Conservation (phyloP, 2,888 invertebrate species). For the Buathra laborator region DNA sequence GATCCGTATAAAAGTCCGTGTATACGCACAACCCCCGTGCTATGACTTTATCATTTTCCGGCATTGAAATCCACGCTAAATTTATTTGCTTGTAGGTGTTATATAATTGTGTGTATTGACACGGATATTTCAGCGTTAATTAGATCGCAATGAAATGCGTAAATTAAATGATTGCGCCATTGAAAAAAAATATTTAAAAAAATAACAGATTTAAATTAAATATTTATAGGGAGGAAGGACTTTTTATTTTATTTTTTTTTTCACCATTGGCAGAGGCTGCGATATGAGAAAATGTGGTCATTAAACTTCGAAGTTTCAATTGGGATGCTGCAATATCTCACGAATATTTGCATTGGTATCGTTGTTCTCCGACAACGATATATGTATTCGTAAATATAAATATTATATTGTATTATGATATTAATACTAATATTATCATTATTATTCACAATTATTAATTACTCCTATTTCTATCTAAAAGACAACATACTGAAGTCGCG, state of each 20-base stretch:
- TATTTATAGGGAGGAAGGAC: background rate
- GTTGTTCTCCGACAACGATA: background rate
- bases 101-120: background rate
- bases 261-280: background rate
- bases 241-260: background rate
- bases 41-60: background rate
- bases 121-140: background rate
- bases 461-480: background rate
- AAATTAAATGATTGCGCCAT: background rate
- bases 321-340: background rate
- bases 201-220: background rate
- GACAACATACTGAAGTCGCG: background rate
- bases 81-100: constrained; percentile 9
- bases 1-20: background rate
- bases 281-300: background rate
- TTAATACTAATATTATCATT: too few species aligned
- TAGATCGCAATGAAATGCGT: background rate
- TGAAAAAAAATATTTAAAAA: background rate
- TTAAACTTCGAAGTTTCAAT: background rate
- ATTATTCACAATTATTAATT: too few species aligned
- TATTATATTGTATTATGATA: too few species aligned
- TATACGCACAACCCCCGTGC: background rate
- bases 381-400: background rate
- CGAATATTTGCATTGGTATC: background rate
- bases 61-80: background rate